Conservation (phyloP, 2,888 invertebrate species). For the Drosophila kuntzei region DNA sequence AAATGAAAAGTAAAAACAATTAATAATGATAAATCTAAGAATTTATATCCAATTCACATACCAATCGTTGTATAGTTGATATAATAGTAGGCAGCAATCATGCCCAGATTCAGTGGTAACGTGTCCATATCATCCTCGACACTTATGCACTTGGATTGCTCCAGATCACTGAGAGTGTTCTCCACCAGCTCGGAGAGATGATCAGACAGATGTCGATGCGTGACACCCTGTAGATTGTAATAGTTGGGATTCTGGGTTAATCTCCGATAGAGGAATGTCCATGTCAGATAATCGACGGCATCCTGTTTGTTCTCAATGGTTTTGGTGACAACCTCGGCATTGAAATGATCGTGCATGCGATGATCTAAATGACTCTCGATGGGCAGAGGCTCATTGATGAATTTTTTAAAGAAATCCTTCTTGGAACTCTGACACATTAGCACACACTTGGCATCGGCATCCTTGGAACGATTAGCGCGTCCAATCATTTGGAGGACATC, state of each 20-base stretch:
- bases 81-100: conserved; percentile 99
- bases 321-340: conserved; percentile 99
- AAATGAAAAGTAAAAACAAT: neutral
- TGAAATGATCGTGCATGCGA: conserved; percentile 99
- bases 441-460: conserved; percentile 97
- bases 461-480: conserved; percentile 96
- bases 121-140: conserved; percentile 99
- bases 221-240: conserved; percentile 98
- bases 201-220: conserved; percentile 98
- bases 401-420: conserved; percentile 99
- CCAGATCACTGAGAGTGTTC: conserved; percentile 96
- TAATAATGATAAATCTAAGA: neutral
- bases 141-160: conserved; percentile 98
- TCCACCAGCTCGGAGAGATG: conserved; percentile 99
- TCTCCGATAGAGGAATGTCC: conserved; percentile 98
- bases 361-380: conserved; percentile 99
- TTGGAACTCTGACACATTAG: conserved; percentile 98
- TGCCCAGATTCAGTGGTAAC: conserved; percentile 97
- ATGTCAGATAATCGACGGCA: conserved; percentile 99
- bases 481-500: conserved; percentile 99
- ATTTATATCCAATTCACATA: conserved; percentile 81
- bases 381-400: conserved; percentile 97
- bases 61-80: conserved; percentile 99
- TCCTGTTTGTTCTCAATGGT: conserved; percentile 99
- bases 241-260: conserved; percentile 99